Conservation (phyloP, 2,888 invertebrate genomes). For the Pterostichus madidus region DNA sequence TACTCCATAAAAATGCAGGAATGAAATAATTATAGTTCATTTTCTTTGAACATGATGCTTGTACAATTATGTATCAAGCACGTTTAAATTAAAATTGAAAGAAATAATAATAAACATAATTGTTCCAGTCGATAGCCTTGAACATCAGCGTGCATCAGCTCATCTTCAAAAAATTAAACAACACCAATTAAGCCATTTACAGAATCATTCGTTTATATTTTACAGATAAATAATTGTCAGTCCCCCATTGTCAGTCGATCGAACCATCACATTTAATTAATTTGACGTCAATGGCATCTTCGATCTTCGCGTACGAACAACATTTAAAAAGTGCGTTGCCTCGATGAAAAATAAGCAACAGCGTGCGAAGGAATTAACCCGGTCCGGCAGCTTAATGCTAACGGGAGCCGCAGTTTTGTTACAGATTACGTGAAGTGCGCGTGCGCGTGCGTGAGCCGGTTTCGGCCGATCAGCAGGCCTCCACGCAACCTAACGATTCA, state of each 20-base stretch:
- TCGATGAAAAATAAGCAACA: constrained; percentile 30
- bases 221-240: constrained; percentile 39
- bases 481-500: constrained; percentile 41
- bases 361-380: constrained; percentile 41
- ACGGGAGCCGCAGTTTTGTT: constrained; percentile 62
- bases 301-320: neutral
- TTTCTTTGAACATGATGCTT: too few species aligned
- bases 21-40: neutral
- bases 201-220: constrained; percentile 42
- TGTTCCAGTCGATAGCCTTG: constrained; percentile 18
- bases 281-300: constrained; percentile 32
- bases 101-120: constrained; percentile 46
- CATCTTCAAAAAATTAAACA: constrained; percentile 20
- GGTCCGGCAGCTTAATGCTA: constrained; percentile 32
- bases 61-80: constrained; percentile 1
- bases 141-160: neutral
- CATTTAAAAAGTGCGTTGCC: constrained; percentile 38
- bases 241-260: constrained; percentile 35
- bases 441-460: constrained; percentile 51
- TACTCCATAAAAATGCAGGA: neutral
- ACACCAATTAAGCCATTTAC: constrained; percentile 33
- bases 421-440: constrained; percentile 22
- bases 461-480: constrained; percentile 43
- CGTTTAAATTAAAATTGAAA: constrained; percentile 20
- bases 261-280: constrained; percentile 32